Percentiles rank a stretch among this genome's conserved stretches.
Evolutionary conservation across 1,140 invertebrate genomes (phyloP).

Genomic region (Sogatella furcifera): DNA sequence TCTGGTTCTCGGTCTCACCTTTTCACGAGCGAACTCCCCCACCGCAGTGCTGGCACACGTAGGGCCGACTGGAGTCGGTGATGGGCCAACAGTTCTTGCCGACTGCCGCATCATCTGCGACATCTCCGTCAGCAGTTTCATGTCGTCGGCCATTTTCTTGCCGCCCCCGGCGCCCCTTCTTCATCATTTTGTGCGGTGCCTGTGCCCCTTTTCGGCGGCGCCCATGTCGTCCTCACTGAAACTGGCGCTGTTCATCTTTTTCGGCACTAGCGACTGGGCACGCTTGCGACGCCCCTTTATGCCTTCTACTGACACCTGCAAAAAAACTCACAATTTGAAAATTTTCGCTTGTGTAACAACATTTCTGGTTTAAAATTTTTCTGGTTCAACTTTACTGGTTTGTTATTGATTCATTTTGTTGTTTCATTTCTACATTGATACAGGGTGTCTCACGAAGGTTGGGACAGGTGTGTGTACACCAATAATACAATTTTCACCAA

Average conservation of each 20-base stretch:
- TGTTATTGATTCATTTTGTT: no score
- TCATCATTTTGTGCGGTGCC: neutral
- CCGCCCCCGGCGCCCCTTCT: conserved; percentile 30
- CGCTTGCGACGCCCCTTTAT: conserved; percentile 36
- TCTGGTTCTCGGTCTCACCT: no score
- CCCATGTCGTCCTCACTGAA: conserved; percentile 24
- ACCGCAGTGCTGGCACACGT: conserved; percentile 69
- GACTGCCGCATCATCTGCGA: no score
- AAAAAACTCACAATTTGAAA: no score
- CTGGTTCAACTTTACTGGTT: no score
- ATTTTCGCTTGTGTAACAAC: no score
- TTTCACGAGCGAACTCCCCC: conserved; percentile 67
- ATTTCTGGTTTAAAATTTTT: no score
- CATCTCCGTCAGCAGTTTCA: conserved; percentile 24
- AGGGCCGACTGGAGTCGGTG: conserved; percentile 59
- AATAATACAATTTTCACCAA: no score
- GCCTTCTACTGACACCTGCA: conserved; percentile 31
- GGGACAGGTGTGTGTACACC: no score
- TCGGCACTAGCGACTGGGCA: conserved; percentile 29
- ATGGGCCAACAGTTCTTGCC: conserved; percentile 40
- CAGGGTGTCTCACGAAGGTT: no score
- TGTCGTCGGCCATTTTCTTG: conserved; percentile 32
- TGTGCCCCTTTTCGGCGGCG: conserved; percentile 14
- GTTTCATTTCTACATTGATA: no score
- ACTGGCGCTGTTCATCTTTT: conserved; percentile 31